Percentiles rank a stretch among this genome's conserved stretches.
These are phyloP conservation scores for Drosophila cognata DNA, from an alignment of 2,888 invertebrate genomes.

Conservation along the genomic window DNA sequence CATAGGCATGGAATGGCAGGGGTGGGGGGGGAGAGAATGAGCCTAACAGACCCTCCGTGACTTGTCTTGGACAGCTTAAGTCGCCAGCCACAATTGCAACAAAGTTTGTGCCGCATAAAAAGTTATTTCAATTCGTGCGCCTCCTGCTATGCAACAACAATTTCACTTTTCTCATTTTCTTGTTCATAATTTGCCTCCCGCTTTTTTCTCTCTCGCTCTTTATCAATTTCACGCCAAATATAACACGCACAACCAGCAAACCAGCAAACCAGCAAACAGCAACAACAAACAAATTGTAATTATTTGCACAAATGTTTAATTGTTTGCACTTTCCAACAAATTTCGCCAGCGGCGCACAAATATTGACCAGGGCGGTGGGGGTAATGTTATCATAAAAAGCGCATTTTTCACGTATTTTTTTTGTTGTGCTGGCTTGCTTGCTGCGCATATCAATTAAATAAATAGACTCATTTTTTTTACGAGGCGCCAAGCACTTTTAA, in stretches of 20 bases:
- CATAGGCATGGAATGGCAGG: background rate
- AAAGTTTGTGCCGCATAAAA: slow-evolving; percentile 38
- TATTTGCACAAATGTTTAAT: slow-evolving; percentile 77
- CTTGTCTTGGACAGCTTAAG: slow-evolving; percentile 27
- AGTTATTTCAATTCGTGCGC: slow-evolving; percentile 27
- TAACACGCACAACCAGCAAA: slow-evolving; percentile 46
- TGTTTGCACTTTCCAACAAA: slow-evolving; percentile 71
- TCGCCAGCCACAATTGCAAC: slow-evolving; percentile 33
- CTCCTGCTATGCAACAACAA: slow-evolving; percentile 29
- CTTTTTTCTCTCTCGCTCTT: slow-evolving; percentile 13
- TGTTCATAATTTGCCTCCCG: background rate
- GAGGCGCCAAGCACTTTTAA: slow-evolving; percentile 68
- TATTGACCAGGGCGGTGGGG: slow-evolving; percentile 61
- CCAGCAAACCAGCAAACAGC: background rate
- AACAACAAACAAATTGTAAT: slow-evolving; percentile 45
- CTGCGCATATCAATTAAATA: slow-evolving; percentile 74
- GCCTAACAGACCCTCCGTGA: background rate
- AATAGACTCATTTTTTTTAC: slow-evolving; percentile 75
- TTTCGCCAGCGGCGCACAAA: slow-evolving; percentile 62
- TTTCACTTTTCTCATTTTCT: slow-evolving; percentile 25
- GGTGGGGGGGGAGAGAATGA: background rate
- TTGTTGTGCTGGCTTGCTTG: slow-evolving; percentile 16
- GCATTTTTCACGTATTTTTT: slow-evolving; percentile 12
- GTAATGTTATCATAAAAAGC: slow-evolving; percentile 40
- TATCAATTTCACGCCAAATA: slow-evolving; percentile 71